Conservation (phyloP, 1,140 invertebrate species). For the Hyposmocoma kahamanoa region DNA sequence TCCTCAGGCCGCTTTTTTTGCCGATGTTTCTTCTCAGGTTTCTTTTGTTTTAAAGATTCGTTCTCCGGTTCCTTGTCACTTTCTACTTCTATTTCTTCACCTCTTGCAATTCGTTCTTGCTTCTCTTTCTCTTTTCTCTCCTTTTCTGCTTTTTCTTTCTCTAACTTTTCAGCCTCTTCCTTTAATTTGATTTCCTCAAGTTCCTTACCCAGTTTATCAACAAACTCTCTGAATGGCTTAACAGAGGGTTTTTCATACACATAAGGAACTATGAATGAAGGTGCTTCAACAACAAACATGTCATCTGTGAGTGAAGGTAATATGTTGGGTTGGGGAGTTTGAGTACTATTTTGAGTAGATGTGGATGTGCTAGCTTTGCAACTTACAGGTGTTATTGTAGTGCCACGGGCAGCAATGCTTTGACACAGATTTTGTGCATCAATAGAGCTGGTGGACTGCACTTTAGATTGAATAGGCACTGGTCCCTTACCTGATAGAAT, state of each 20-base stretch:
- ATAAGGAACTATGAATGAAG: slow-evolving; percentile 92
- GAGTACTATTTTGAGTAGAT: slow-evolving; percentile 40
- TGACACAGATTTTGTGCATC: slow-evolving; percentile 66
- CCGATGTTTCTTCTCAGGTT: slow-evolving; percentile 66
- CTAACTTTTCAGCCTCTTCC: slow-evolving; percentile 59
- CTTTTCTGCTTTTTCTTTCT: slow-evolving; percentile 63
- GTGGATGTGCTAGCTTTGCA: slow-evolving; percentile 38
- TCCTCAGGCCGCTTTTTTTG: slow-evolving; percentile 51
- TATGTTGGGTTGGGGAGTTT: slow-evolving; percentile 74
- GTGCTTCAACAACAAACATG: slow-evolving; percentile 92
- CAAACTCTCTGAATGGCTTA: slow-evolving; percentile 84
- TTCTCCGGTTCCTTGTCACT: slow-evolving; percentile 39
- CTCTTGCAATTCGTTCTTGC: slow-evolving; percentile 66
- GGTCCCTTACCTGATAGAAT: slow-evolving; percentile 56
- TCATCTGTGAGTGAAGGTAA: slow-evolving; percentile 88
- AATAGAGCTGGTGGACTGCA: slow-evolving; percentile 27
- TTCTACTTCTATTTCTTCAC: slow-evolving; percentile 45
- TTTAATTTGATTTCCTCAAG: slow-evolving; percentile 74
- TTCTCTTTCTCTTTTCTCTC: slow-evolving; percentile 57
- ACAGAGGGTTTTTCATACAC: slow-evolving; percentile 91
- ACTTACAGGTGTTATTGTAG: slow-evolving; percentile 70
- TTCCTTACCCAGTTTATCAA: slow-evolving; percentile 79
- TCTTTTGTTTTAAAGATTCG: slow-evolving; percentile 45
- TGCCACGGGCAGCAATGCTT: slow-evolving; percentile 69
- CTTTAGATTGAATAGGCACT: slow-evolving; percentile 38